Conservation (phyloP, 2,113 vertebrate species). For the Caloenas nicobarica region DNA sequence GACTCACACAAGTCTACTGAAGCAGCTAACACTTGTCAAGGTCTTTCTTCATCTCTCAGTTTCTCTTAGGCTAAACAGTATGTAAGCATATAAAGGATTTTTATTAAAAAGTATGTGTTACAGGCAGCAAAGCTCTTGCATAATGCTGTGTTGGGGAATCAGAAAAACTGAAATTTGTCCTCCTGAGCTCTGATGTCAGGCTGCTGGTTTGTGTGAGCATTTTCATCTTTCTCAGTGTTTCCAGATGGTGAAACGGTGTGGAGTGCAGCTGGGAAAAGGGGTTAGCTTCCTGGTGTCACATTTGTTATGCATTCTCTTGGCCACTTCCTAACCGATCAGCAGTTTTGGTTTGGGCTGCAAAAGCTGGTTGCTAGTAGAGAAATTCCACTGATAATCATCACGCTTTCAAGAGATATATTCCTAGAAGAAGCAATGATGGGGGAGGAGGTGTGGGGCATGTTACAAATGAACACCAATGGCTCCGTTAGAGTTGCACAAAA, state of each 20-base stretch:
- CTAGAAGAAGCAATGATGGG: constrained; percentile 10
- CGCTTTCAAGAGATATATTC: constrained; percentile 65
- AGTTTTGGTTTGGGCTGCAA: constrained; percentile 55
- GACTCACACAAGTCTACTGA: not conserved
- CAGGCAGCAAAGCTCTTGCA: not conserved
- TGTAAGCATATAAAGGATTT: not conserved
- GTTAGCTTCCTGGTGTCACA: not conserved
- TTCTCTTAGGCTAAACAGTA: not conserved
- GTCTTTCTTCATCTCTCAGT: not conserved
- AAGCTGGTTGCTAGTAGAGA: constrained; percentile 49
- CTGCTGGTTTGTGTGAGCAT: not conserved
- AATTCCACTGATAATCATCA: constrained; percentile 59
- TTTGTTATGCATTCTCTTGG: constrained; percentile 30
- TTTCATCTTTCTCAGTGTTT: not conserved
- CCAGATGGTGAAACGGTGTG: not conserved
- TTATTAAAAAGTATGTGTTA: not conserved
- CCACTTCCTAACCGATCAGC: constrained; percentile 27
- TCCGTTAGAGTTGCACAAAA: constrained; percentile 69
- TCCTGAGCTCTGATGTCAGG: not conserved
- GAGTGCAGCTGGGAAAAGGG: not conserved
- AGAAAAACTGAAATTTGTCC: not conserved
- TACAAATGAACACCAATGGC: constrained; percentile 41
- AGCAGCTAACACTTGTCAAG: not conserved
- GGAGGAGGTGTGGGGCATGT: not conserved
- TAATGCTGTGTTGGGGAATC: not conserved